A percentile compares a stretch with the other conserved stretches of the same genome.
Conservation (phyloP, 1,140 invertebrate species). For the Drosophila bifasciata region DNA sequence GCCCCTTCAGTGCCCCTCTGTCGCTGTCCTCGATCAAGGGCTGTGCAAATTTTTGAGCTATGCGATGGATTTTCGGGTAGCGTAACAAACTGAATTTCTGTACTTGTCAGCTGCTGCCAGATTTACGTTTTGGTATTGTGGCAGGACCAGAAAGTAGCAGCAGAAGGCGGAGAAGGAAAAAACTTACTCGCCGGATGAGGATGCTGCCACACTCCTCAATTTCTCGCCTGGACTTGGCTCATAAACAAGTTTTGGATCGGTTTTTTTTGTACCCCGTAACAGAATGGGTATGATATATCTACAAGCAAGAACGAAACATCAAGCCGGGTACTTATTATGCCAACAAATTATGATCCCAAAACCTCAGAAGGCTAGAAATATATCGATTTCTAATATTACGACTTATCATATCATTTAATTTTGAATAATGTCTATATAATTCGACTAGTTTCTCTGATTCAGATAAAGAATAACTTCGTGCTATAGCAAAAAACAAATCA, state of each 20-base stretch:
- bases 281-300: too few relatives aligned
- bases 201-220: conserved; percentile 16
- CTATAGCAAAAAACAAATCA: too few relatives aligned
- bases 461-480: conserved; percentile 42
- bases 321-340: too few relatives aligned
- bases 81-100: conserved; percentile 59
- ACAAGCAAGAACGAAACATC: too few relatives aligned
- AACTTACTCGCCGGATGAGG: background rate
- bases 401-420: too few relatives aligned
- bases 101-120: conserved; percentile 69
- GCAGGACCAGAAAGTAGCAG: conserved; percentile 5
- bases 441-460: too few relatives aligned
- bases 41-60: conserved; percentile 60
- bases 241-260: conserved; percentile 67
- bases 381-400: too few relatives aligned
- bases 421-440: background rate
- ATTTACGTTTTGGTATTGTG: conserved; percentile 76
- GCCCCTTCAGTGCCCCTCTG: too few relatives aligned
- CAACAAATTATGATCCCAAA: too few relatives aligned
- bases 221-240: conserved; percentile 56
- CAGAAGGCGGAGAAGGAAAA: conserved; percentile 35
- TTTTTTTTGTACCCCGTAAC: background rate
- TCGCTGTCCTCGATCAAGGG: background rate
- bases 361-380: too few relatives aligned
- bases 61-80: conserved; percentile 36